Evolutionary conservation across 1,140 invertebrate genomes (phyloP), one percentile per base, ranked within the genome.

Genomic region (Eufriesea mexicana): DNA sequence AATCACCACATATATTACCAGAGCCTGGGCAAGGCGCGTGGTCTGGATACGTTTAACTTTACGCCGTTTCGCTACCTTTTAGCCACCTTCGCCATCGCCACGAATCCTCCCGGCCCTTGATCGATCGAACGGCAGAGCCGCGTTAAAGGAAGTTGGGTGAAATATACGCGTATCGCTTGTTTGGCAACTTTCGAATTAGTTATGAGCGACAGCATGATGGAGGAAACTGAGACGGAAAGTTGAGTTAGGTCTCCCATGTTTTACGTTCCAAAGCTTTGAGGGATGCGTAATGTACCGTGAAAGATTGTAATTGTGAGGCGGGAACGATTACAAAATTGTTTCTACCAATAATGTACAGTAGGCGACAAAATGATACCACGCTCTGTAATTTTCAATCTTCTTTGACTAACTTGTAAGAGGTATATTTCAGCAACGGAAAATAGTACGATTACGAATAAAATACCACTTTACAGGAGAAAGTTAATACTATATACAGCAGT

Each of bases 1-100:
- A 92, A 92, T 94, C 92, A 90, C 91, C 92, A 93, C 91, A 93
- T 94, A 93, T 88, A 93, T 93, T 93, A 92, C 83, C 77, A 42
- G 80, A 84, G 83, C 81, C 84, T 89, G 88, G 55, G 90, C 84
- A 83, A 89, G 85, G 70, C 86, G 71, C 80, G 79, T 72, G 78
- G 71, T 86, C 49, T 42, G 80, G 89, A 83, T 90, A 91, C 88
- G 89, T 90, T 90, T 79, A 90, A 91, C 89, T 92, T 89, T 88
- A 77, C 66, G 75, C 84, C 73, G 35, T 81, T 77, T 70, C 45
- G 68, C 82, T 84, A 90, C 91, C 90, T 87, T 89, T 91, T 85
- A 90, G 64, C 47, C 66, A 74, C 57, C 80, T 55, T 67, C 67
- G n/a, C 42, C 42, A 47, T 45, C 28, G 8, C 35, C 23, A n/a